Evolutionary conservation across 2,888 invertebrate species (phyloP).

Genomic region (Pherbina coryleti): DNA sequence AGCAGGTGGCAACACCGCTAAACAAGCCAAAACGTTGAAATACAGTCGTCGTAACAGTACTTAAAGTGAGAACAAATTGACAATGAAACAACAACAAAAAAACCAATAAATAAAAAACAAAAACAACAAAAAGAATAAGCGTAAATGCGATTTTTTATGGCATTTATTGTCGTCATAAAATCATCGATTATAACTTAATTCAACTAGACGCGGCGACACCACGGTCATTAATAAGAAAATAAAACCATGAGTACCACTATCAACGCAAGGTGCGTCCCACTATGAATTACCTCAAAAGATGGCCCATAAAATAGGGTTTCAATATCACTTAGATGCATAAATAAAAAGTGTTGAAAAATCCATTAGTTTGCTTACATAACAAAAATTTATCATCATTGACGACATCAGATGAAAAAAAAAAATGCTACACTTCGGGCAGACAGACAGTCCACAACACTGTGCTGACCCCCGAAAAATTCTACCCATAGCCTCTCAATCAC

Average conservation of each 20-base stretch:
- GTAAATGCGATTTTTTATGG: not conserved
- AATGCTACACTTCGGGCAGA: no score
- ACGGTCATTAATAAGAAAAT: constrained; percentile 4
- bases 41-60: not conserved
- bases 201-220: not conserved
- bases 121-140: not conserved
- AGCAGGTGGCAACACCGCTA: no score
- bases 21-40: not conserved
- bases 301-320: constrained; percentile 1
- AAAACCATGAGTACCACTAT: not conserved
- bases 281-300: not conserved
- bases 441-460: not conserved
- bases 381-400: not conserved
- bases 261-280: not conserved
- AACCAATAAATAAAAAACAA: no score
- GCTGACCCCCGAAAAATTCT: not conserved
- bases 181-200: not conserved
- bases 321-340: not conserved
- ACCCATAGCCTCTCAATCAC: not conserved
- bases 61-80: not conserved
- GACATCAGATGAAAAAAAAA: not conserved
- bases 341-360: constrained; percentile 7
- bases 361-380: not conserved
- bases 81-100: not conserved
- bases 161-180: not conserved